Conservation (phyloP, 2,888 invertebrate genomes). For the Anthrax anthrax region DNA sequence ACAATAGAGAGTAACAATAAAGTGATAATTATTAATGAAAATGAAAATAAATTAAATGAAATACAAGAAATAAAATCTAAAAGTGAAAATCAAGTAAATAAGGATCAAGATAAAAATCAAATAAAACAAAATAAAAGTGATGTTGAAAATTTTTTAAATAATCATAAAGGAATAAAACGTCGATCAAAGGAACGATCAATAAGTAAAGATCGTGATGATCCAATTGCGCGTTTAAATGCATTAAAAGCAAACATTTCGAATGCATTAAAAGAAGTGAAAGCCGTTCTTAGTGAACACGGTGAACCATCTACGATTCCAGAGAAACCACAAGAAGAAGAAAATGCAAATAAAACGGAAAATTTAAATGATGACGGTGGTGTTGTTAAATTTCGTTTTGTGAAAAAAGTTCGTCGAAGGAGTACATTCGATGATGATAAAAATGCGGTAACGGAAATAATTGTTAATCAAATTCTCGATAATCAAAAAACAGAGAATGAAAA, state of each 20-base stretch:
- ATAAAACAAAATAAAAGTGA: not conserved
- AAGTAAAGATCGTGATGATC: slow-evolving; percentile 18
- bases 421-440: slow-evolving; percentile 19
- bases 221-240: slow-evolving; percentile 27
- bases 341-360: not conserved
- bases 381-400: slow-evolving; percentile 28
- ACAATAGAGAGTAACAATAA: not conserved
- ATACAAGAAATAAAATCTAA: not conserved
- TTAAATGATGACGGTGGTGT: slow-evolving; percentile 14
- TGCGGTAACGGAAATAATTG: not conserved
- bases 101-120: not conserved
- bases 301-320: not conserved
- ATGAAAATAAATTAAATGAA: not conserved
- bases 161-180: not conserved
- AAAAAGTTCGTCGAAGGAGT: slow-evolving; percentile 26
- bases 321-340: not conserved
- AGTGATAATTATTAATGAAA: not conserved
- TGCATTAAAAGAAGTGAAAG: slow-evolving; percentile 29
- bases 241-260: slow-evolving; percentile 29
- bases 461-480: not conserved
- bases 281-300: slow-evolving; percentile 23
- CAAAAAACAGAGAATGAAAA: not conserved
- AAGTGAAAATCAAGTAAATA: too few species aligned
- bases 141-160: not conserved
- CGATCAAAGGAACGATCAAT: not conserved